Evolutionary conservation across 2,797 vertebrate genomes (phyloP), one percentile per base, ranked within the genome.

Genomic region (Parambassis ranga): DNA sequence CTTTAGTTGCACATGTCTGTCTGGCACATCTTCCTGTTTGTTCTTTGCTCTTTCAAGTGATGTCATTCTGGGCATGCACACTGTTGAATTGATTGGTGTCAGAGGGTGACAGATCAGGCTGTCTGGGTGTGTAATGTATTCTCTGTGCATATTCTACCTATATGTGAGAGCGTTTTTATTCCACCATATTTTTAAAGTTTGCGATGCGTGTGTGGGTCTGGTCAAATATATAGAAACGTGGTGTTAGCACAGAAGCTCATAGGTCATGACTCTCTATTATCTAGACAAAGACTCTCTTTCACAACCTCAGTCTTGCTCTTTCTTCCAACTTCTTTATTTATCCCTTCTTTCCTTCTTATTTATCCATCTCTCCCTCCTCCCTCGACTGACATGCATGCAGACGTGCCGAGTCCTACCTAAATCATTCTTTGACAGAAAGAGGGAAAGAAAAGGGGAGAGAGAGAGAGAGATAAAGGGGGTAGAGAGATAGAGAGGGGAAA

Each of bases 371-470:
- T 59, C 56, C 41, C 72, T 76, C 62, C 70, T 75, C 51, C 53
- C 74, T 55, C 43, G 70, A 71, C 65, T 74, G 83, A 75, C 60
- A 55, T 62, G 65, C 65, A 72, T 32, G 11, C 68, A 55, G 83
- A 83, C 42, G 49, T 81, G 68, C 67, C 1, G 50, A 82, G 79
- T 83, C 79, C 76, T 83, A 65, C 79, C 77, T 93, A 92, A 92
- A 93, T 93, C 89, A 92, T 82, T 77, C 60, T 63, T 61, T 89
- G 91, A 92, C 90, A 92, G 89, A 88, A 51, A 66, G 84, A 89
- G 77, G 75, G 77, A 84, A 79, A 80, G 81, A 84, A 84, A 86
- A 73, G 77, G 58, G 59, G 69, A 67, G 77, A 69, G 75, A 75
- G 83, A 71, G 75, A 79, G 75, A 74, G 85, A 77, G 75, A 85